Evolutionary conservation across 2,113 vertebrate species (phyloP), one percentile per base, ranked within the genome.

Genomic region (Laterallus jamaicensis): DNA sequence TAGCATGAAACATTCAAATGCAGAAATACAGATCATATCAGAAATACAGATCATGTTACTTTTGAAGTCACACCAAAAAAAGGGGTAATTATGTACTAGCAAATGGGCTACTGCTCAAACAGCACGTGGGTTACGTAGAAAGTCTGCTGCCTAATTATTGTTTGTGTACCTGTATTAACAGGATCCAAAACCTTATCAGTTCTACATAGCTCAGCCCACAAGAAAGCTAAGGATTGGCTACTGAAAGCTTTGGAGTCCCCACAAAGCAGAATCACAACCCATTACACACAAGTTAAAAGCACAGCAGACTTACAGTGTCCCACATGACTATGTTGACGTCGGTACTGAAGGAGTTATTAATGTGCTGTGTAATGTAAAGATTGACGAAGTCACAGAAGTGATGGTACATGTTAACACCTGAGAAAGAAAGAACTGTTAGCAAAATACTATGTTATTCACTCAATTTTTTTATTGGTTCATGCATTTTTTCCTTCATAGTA

Each of bases 331-430:
- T 97, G 95, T 98, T 98, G 96, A 99, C 97, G 31, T 99, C 99
- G 11, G 98, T 98, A 77, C 98, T 98, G 98, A 99, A 99, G 26
- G 99, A 99, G 91, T 99, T 99, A 95, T 99, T 99, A 47, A 99
- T 93, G 56, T 99, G 99, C 88, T 99, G 99, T 21, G 99, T 99
- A 76, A 99, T 98, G 90, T 99, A 99, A 42, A 99, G 99, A 81
- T 99, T 99, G 97, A 99, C 96, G 82, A 99, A 99, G 92, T 99
- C 99, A 91, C 99, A 99, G 97, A 99, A 99, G 95, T 99, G 99
- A 92, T 99, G 99, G 95, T 99, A 99, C 99, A 99, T 99, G 92
- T 99, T 99, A 64, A 99, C 99, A 73, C 99, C 99, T 99, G 86
- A 63, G 22, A 92, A 69, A 92, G 75, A 97, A 94, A 94, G n/a